Percentiles rank a stretch among this genome's conserved stretches.
phyloP scores from a whole-genome alignment of 2,113 vertebrate species.

The Cebus imitator region DNA sequence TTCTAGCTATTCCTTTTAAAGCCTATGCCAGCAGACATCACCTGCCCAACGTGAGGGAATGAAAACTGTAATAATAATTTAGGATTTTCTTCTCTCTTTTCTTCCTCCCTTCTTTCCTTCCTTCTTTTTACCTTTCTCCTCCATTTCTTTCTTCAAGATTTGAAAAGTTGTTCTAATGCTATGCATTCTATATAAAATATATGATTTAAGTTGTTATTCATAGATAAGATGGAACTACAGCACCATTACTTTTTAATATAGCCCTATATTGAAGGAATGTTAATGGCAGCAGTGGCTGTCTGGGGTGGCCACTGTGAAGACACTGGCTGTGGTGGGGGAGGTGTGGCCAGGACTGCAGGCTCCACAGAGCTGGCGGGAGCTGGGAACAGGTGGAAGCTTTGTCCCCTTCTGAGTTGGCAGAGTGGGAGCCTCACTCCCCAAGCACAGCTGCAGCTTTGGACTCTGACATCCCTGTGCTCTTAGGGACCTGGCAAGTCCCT shows the following conservation, averaged over 20 bases:
- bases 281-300: no score
- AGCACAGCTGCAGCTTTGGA: no score
- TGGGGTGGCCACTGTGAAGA: no score
- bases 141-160: not conserved
- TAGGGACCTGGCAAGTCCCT: no score
- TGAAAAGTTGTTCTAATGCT: not conserved
- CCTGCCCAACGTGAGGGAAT: not conserved
- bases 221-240: not conserved
- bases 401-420: no score
- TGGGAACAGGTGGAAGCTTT: no score
- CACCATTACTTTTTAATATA: not conserved
- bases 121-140: not conserved
- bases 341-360: no score
- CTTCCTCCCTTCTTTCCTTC: no score
- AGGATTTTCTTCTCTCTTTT: not conserved
- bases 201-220: not conserved
- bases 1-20: not conserved
- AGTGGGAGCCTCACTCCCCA: no score
- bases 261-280: not conserved
- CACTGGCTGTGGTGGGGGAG: no score
- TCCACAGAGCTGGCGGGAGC: no score
- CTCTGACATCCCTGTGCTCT: no score
- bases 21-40: not conserved
- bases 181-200: not conserved
- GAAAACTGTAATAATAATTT: not conserved